Percentiles rank a stretch among this genome's conserved stretches.
Conservation (phyloP, 2,888 invertebrate genomes). For the Antheraea assamensis region DNA sequence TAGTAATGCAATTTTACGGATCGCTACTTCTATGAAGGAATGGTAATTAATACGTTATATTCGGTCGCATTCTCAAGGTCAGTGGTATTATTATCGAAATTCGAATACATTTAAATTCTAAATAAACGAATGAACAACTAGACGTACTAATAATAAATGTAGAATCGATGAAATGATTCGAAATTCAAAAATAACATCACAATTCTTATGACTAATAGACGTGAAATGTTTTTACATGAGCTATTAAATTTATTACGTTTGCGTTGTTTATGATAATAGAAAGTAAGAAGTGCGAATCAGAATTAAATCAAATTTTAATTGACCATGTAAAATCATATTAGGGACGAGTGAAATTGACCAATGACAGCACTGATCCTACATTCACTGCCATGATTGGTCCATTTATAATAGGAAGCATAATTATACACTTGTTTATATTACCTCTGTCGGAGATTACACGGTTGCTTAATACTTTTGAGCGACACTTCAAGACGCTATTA, state of each 20-base stretch:
- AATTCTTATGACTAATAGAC: conserved; percentile 70
- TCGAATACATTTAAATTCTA: conserved; percentile 32
- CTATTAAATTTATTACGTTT: conserved; percentile 8
- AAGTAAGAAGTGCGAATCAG: neutral
- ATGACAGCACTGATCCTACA: conserved; percentile 75
- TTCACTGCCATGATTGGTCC: conserved; percentile 82
- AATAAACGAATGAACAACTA: neutral
- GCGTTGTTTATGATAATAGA: neutral
- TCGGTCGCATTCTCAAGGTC: conserved; percentile 80
- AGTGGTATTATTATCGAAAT: conserved; percentile 66
- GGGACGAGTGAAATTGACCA: conserved; percentile 76
- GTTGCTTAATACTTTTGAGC: conserved; percentile 76
- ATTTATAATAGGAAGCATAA: conserved; percentile 72
- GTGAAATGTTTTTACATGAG: conserved; percentile 46
- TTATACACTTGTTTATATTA: conserved; percentile 75
- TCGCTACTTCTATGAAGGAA: conserved; percentile 80
- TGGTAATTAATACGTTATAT: conserved; percentile 60
- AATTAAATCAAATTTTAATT: conserved; percentile 13
- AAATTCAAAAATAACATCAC: conserved; percentile 57
- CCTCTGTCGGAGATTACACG: conserved; percentile 80
- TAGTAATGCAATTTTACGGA: conserved; percentile 72
- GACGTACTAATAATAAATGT: neutral
- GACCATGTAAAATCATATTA: conserved; percentile 22
- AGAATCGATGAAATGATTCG: conserved; percentile 1
- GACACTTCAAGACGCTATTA: conserved; percentile 79